Base-by-base conservation (phyloP, 1,140 invertebrate species). In the Drosophila asahinai region DNA sequence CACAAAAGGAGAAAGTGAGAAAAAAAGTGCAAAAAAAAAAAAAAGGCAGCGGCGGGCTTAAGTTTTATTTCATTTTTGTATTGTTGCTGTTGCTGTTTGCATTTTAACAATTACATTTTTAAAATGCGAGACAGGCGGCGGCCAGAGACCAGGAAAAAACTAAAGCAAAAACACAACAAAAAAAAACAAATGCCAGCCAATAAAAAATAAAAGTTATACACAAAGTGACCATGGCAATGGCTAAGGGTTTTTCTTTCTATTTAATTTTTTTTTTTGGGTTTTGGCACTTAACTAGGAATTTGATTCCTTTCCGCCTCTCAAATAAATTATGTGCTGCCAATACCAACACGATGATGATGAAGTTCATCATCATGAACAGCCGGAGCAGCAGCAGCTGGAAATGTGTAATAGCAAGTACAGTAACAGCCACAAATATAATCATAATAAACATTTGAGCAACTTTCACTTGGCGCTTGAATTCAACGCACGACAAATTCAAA, bases 381-480 rank as follows among this genome's bases (percentile, higher is more conserved):
- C 19, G 17, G 17, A n/a, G 2, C 15, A 19, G 4, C 52, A 22
- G 17, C 61, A 47, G 49, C 36, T 38, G 42, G 36, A 70, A 74
- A 84, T 86, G 78, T 80, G 82, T 57, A 83, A 83, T 66, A 36
- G 52, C 62, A 42, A 42, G 14, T 59, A 42, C 61, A 77, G 17
- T 36, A 74, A 47, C 67, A 61, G 19, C 57, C 72, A 48, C 38
- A 68, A 43, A 52, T 86, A 83, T 72, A 84, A 77, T 82, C 72
- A 82, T 91, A 91, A 91, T 91, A 87, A 86, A 86, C 83, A 91
- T 83, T 86, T 87, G 83, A 91, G 77, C 74, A 91, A 91, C 87
- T 91, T 91, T 91, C 87, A 91, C 87, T 91, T 83, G 80, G 77
- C 87, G 83, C 87, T 91, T 91, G 83, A 91, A 91, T 91, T 91